Evolutionary conservation across 2,888 invertebrate species (phyloP), one percentile per base, ranked within the genome.

Genomic region (Silvanus unidentatus): DNA sequence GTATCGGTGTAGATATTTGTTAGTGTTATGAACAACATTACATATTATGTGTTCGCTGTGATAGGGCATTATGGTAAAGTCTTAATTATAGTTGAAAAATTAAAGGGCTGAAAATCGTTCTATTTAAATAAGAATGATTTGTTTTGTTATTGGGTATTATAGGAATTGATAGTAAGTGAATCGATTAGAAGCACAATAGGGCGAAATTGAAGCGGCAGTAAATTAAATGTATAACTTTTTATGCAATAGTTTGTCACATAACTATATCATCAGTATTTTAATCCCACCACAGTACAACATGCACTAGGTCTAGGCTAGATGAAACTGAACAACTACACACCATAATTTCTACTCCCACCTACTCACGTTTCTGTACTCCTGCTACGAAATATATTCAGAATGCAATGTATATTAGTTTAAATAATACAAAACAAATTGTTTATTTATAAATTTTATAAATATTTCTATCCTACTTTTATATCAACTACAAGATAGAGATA

Each of bases 361-460:
- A 56, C 53, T 41, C 41, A 27, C 15, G 3, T 13, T 59, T 41
- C 63, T 71, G 68, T 42, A 44, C 48, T 59, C 71, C 71, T 69
- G 62, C 50, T 65, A 47, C 44, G 62, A 69, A 69, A 70, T 70
- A 70, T 71, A 71, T 70, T 69, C 68, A 65, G 67, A 70, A 70
- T 70, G 70, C 70, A 71, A 69, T 71, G 63, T 65, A 63, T 65
- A 69, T 68, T 70, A 69, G 69, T 70, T 69, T 70, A 69, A 70
- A 70, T 70, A 70, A 68, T 62, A 68, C 63, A 66, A 67, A 66
- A 60, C 55, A 58, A 62, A 64, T 68, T 68, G 65, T 69, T 68
- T 68, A 68, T 66, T 61, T 60, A 62, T 60, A 57, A 57, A 54
- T 54, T 57, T 53, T 51, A 52, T 48, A 47, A 47, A 50, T 54